Base-by-base conservation (phyloP, 2,113 vertebrate species). In the Coregonus clupeaformis region DNA sequence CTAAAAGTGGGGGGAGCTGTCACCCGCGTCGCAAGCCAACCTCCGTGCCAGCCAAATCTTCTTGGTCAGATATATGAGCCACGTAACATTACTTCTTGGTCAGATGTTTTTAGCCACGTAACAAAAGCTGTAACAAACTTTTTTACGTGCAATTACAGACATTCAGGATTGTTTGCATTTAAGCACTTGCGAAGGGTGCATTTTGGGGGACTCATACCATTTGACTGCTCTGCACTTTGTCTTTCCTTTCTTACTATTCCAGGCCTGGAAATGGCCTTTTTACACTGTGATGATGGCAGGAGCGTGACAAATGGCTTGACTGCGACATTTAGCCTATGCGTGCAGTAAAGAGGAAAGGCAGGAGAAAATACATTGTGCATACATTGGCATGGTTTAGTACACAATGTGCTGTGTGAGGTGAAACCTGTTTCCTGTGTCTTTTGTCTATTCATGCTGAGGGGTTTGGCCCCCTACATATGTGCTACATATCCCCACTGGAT, bases 111-210 rank as follows among this genome's bases (percentile, higher is more conserved):
- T 69, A 77, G 71, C 45, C 66, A 69, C 74, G 76, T 68, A 55
- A 77, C 71, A 74, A 72, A 76, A 70, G 71, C 69, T 55, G 27
- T 68, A 68, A 75, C 69, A 76, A 77, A 75, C 42, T 29, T 80
- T 76, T 79, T 78, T 59, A 69, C 47, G 59, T 72, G 76, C 64
- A 80, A 69, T 82, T 80, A 76, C 32, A 79, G 72, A n/a, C 59
- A 60, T n/a, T 20, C n/a, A 30, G 22, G 68, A 63, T 76, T 77
- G 65, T 68, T 77, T 32, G n/a, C 59, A 12, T n/a, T 79, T 27
- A 72, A 79, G 74, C 74, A 75, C 66, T 42, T 42, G 36, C 9
- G 2, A 42, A 42, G 42, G 45, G 25, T 64, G 45, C 60, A 11
- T 36, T 77, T 75, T 60, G 64, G 73, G 65, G 60, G 64, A 60